These are phyloP conservation scores for Onchidella celtica DNA, from an alignment of 2,888 invertebrate genomes.

Conservation along the genomic window DNA sequence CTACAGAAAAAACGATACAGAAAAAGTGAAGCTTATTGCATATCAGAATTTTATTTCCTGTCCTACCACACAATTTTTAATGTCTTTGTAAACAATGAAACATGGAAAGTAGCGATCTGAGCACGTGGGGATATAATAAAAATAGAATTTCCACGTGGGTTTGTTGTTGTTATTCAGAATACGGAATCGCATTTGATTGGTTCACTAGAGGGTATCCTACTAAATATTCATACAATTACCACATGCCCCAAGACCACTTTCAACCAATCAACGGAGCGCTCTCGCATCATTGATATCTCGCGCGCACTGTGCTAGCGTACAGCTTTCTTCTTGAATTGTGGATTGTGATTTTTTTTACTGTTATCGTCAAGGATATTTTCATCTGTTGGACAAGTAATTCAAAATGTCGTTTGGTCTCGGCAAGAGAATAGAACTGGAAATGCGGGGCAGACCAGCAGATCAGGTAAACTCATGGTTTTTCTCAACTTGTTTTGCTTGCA, in stretches of 20 bases:
- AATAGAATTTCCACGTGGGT: constrained; percentile 50
- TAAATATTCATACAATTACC: constrained; percentile 68
- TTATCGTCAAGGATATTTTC: constrained; percentile 21
- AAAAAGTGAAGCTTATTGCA: too few species aligned
- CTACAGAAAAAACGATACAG: too few species aligned
- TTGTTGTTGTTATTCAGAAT: constrained; percentile 48
- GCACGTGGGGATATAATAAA: constrained; percentile 32
- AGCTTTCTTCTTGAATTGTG: constrained; percentile 44
- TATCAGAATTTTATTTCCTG: too few species aligned
- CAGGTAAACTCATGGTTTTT: constrained; percentile 86
- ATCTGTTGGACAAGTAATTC: constrained; percentile 34
- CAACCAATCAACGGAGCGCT: constrained; percentile 49
- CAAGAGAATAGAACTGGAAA: constrained; percentile 93
- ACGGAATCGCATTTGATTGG: constrained; percentile 55
- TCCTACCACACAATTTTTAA: neutral
- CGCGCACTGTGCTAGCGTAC: constrained; percentile 54
- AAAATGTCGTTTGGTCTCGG: constrained; percentile 58
- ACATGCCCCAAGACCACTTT: constrained; percentile 46
- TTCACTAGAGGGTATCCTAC: constrained; percentile 44
- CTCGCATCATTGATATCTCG: constrained; percentile 54
- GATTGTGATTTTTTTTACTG: constrained; percentile 14
- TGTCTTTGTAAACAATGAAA: constrained; percentile 26
- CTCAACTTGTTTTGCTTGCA: constrained; percentile 37
- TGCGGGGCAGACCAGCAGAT: constrained; percentile 92
- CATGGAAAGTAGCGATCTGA: neutral